Percentiles rank a stretch among this genome's conserved stretches.
Conservation (phyloP, 2,113 vertebrate species). For the Vireo altiloquus region DNA sequence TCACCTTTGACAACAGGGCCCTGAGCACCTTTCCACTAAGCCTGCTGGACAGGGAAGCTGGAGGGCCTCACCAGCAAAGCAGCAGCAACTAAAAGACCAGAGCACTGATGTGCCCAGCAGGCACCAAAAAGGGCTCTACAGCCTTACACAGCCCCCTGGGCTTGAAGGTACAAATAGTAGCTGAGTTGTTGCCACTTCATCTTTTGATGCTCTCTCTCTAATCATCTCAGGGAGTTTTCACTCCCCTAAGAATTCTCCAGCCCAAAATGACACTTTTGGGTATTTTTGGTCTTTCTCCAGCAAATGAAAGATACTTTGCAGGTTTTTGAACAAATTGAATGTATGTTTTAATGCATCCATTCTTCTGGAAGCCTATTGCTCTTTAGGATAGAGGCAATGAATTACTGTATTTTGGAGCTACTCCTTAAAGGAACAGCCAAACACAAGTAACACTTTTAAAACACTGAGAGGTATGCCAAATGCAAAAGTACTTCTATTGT, state of each 20-base stretch:
- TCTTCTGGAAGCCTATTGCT: background rate
- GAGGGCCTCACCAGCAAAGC: background rate
- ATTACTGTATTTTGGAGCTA: background rate
- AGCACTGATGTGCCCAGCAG: background rate
- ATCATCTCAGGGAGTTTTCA: background rate
- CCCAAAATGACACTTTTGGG: background rate
- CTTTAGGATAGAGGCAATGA: background rate
- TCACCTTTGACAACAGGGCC: background rate
- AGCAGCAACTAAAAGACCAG: background rate
- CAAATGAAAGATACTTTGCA: background rate
- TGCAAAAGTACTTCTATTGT: slow-evolving; percentile 2
- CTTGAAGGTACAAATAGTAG: background rate
- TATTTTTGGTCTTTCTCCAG: background rate
- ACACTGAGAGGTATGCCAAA: background rate
- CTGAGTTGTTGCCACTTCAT: background rate
- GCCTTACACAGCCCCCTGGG: too few relatives aligned
- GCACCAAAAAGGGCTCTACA: background rate
- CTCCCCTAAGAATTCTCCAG: background rate
- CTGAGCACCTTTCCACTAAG: background rate
- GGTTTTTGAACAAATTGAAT: background rate
- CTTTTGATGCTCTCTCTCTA: background rate
- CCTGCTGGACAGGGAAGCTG: background rate
- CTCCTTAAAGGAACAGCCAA: background rate
- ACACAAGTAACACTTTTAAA: background rate
- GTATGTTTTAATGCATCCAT: background rate